Base-by-base conservation (phyloP, 2,888 invertebrate species). In the Drosophila differens region DNA sequence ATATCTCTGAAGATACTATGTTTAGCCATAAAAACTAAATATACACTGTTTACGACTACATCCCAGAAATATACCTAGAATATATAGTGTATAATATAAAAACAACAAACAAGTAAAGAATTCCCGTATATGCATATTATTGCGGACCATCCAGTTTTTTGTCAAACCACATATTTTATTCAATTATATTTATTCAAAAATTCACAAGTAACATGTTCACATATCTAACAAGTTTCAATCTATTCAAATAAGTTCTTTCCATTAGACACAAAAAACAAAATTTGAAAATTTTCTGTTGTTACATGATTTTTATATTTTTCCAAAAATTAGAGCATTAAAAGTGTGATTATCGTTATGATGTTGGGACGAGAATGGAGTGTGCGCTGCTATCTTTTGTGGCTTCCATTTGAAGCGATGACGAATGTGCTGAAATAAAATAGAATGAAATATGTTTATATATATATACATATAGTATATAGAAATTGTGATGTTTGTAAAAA, bases 351-450 rank as follows among this genome's bases (percentile, higher is more conserved):
- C 30, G 32, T 22, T 41, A 39, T 14, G 30, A 41, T 1, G 14
- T 6, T 47, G 28, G 30, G n/a, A 9, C 5, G 44, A 3, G 22
- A 12, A 6, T 54, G 4, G 4, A 6, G 16, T 39, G 41, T 55
- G 3, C 19, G 39, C 52, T 57, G 60, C 19, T 65, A 19, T 74
- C 35, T 68, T 30, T 52, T 58, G 63, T 49, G 49, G 30, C 49
- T 60, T 53, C 33, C 14, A 54, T 55, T 75, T 52, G 58, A 75
- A 71, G 35, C 35, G 58, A 74, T 85, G 84, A 85, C 84, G 70
- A 73, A 87, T 80, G 51, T 37, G 51, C 59, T 65, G 57, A 85
- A 84, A 85, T 70, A 71, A 67, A 68, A 82, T 76, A 71, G 69
- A 70, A 19, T 69, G 37, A 60, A 63, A 39, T 51, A 57, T 63